phyloP scores from a whole-genome alignment of 2,113 vertebrate species.

The Diadophis punctatus region DNA sequence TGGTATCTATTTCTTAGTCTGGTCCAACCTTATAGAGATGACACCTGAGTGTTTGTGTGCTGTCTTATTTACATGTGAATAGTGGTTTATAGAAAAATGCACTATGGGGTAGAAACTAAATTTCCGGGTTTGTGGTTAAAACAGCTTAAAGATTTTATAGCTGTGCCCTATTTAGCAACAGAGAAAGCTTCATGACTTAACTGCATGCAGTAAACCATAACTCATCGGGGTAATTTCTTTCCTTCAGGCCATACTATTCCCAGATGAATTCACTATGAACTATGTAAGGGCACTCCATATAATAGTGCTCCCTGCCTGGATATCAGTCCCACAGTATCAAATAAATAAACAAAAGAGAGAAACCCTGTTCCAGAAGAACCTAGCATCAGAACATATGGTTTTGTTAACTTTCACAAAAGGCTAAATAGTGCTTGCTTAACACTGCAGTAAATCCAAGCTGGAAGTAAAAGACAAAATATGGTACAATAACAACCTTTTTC shows the following conservation, averaged over 20 bases:
- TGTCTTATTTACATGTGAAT: neutral
- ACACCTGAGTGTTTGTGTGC: neutral
- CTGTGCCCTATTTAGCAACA: neutral
- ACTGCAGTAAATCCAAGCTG: neutral
- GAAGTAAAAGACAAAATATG: neutral
- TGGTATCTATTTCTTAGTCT: neutral
- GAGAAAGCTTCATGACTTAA: neutral
- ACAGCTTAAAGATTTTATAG: neutral
- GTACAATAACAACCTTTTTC: neutral
- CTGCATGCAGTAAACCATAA: neutral
- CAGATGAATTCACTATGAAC: neutral
- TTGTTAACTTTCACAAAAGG: neutral
- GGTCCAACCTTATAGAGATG: neutral
- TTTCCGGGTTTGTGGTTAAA: neutral
- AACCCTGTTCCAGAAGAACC: neutral
- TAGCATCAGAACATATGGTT: neutral
- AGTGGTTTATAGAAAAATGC: neutral
- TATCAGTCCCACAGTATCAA: neutral
- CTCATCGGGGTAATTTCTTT: neutral
- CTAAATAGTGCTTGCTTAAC: neutral
- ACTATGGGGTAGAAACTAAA: neutral
- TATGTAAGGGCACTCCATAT: neutral
- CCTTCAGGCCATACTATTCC: neutral
- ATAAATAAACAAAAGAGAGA: neutral
- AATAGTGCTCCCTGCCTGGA: neutral